These are phyloP conservation scores for Drosophila arawakana DNA, from an alignment of 1,140 invertebrate species.

Conservation along the genomic window DNA sequence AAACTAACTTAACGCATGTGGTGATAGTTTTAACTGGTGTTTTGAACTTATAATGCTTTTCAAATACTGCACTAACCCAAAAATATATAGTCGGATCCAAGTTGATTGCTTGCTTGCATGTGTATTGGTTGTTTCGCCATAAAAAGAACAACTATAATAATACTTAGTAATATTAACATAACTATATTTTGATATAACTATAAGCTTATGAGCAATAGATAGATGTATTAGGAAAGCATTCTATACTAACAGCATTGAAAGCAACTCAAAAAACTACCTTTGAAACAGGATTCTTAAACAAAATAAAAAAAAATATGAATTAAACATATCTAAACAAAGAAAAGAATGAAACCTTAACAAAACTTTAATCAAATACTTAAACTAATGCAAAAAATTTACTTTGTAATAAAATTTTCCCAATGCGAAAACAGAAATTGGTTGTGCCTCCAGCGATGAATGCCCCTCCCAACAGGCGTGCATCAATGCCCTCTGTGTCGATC, in stretches of 20 bases:
- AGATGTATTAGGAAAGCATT: conserved; percentile 26
- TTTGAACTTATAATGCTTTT: conserved; percentile 15
- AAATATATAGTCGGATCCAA: conserved; percentile 26
- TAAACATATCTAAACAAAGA: conserved; percentile 43
- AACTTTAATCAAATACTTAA: conserved; percentile 31
- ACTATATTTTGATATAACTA: conserved; percentile 36
- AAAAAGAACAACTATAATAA: conserved; percentile 36
- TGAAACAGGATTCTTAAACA: conserved; percentile 44
- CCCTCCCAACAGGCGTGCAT: conserved; percentile 90
- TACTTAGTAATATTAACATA: conserved; percentile 36
- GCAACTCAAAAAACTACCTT: conserved; percentile 44
- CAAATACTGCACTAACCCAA: conserved; percentile 58
- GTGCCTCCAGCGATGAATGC: conserved; percentile 89
- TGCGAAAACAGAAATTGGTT: conserved; percentile 87
- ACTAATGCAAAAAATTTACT: conserved; percentile 73
- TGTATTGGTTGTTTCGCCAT: conserved; percentile 76
- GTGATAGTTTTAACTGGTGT: conserved; percentile 50
- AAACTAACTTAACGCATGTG: conserved; percentile 42
- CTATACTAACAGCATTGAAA: conserved; percentile 75
- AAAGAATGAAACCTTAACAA: conserved; percentile 10
- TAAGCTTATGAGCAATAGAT: conserved; percentile 52
- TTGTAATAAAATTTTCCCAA: conserved; percentile 43
- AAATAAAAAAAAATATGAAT: conserved; percentile 60
- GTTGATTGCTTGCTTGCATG: conserved; percentile 67
- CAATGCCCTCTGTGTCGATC: conserved; percentile 90